These are phyloP conservation scores for Zoanthus gigantus DNA, from an alignment of 92 coral and sea anemone genomes.

Conservation along the genomic window DNA sequence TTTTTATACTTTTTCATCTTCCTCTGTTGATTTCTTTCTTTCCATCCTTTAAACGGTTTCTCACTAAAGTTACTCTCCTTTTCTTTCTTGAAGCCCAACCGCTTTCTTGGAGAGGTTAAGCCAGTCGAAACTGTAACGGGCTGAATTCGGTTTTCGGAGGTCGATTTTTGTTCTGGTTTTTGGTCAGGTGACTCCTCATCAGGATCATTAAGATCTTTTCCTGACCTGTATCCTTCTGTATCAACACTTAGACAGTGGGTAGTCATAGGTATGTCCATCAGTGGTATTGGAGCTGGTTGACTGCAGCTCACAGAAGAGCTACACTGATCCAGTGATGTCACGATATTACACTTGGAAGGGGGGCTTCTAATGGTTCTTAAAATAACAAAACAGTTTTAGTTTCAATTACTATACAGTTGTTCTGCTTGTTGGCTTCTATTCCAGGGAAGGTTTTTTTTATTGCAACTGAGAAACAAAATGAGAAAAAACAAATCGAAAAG, in stretches of 20 bases:
- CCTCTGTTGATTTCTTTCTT: constrained; percentile 48
- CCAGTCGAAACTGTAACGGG: constrained; percentile 17
- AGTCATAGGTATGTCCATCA: constrained; percentile 18
- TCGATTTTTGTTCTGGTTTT: constrained; percentile 42
- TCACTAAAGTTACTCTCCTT: constrained; percentile 69
- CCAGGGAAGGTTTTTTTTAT: no score
- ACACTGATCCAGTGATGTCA: not conserved
- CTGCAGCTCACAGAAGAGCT: constrained; percentile 13
- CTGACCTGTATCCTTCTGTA: not conserved
- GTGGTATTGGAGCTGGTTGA: constrained; percentile 6
- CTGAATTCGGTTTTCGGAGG: constrained; percentile 30
- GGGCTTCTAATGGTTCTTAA: not conserved
- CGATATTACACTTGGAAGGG: constrained; percentile 23
- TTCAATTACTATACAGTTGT: no score
- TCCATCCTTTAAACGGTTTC: constrained; percentile 50
- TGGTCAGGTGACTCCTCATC: not conserved
- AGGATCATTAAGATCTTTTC: not conserved
- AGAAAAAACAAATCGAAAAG: no score
- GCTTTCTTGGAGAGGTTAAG: constrained; percentile 15
- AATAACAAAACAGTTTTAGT: not conserved
- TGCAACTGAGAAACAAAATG: no score
- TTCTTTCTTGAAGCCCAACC: constrained; percentile 78
- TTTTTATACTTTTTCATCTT: constrained; percentile 54
- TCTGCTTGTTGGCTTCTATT: no score
- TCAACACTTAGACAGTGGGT: not conserved